Percentiles rank a stretch among this genome's conserved stretches.
Evolutionary conservation across 2,888 invertebrate genomes (phyloP).

Genomic region (Catocala sponsa): DNA sequence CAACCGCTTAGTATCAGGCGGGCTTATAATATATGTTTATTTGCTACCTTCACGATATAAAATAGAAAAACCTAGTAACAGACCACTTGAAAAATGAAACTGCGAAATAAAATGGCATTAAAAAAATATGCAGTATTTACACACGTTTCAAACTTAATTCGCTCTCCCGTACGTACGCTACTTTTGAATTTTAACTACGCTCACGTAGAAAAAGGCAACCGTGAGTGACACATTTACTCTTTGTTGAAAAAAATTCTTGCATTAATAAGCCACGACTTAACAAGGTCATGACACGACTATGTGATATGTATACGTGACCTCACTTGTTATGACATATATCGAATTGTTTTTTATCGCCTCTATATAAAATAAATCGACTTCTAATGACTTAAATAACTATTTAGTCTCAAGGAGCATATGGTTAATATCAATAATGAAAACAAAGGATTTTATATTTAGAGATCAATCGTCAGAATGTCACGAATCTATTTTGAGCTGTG

Average conservation of each 20-base stretch:
- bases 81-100: too few relatives aligned
- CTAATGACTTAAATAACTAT: not conserved
- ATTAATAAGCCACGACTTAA: constrained; percentile 41
- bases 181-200: not conserved
- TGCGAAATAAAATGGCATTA: not conserved
- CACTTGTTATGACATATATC: constrained; percentile 17
- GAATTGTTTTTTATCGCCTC: constrained; percentile 23
- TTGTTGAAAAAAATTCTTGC: constrained; percentile 52
- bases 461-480: too few relatives aligned
- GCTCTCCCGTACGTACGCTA: not conserved
- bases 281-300: constrained; percentile 27
- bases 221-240: constrained; percentile 34
- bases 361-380: not conserved
- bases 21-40: too few relatives aligned
- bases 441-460: not conserved
- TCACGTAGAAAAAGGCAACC: constrained; percentile 14
- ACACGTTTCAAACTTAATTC: not conserved
- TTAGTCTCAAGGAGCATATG: constrained; percentile 5
- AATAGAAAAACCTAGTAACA: too few relatives aligned
- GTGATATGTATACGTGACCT: constrained; percentile 36
- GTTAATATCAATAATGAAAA: not conserved
- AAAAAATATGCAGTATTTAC: not conserved
- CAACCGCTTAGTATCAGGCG: too few relatives aligned
- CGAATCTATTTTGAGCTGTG: too few relatives aligned
- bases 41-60: too few relatives aligned